Evolutionary conservation across 1,140 invertebrate species (phyloP), one percentile per base, ranked within the genome.

Genomic region (Musca vetustissima): DNA sequence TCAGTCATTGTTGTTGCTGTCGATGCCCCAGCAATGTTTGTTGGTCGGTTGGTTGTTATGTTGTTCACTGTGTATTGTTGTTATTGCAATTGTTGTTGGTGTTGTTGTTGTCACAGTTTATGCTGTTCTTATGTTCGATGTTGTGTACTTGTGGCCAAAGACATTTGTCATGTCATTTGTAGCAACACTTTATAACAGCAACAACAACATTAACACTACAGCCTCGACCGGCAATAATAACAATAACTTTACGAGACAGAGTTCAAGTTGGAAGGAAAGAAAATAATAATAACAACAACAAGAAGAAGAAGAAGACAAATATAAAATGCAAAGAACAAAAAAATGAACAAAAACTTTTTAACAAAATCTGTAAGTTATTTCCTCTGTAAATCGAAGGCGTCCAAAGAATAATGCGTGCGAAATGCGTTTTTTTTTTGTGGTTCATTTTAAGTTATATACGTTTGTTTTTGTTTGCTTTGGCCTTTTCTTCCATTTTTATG

Each of bases 131-230:
- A 53, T 53, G 19, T 21, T 53, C 52, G 61, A 14, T 49, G 36
- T 15, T 65, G 61, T 19, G 36, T 65, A 28, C 71, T 64, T 69
- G 73, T 73, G 76, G 74, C 74, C 71, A 74, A 76, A 77, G 69
- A 78, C 77, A 79, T 79, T 79, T 79, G 77, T 79, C 77, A 79
- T 79, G 77, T 79, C 77, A 79, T 79, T 66, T 66, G 64, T 66
- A 66, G 64, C 47, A 66, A 49, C 64, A 66, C 64, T 22, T 52
- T 61, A 25, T 50, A 64, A 64, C 59, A 64, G 17, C 22, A 64
- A 25, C 17, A 25, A 14, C 25, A 64, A 64, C 25, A 64, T 13
- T 64, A 64, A 64, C 24, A 53, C 7, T 15, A 53, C 19, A 53
- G 73, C 36, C 6, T 43, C 36, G n/a, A 32, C 28, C 59, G 36